Evolutionary conservation across 2,113 vertebrate species (phyloP).

Genomic region (Chrysochloris asiatica): DNA sequence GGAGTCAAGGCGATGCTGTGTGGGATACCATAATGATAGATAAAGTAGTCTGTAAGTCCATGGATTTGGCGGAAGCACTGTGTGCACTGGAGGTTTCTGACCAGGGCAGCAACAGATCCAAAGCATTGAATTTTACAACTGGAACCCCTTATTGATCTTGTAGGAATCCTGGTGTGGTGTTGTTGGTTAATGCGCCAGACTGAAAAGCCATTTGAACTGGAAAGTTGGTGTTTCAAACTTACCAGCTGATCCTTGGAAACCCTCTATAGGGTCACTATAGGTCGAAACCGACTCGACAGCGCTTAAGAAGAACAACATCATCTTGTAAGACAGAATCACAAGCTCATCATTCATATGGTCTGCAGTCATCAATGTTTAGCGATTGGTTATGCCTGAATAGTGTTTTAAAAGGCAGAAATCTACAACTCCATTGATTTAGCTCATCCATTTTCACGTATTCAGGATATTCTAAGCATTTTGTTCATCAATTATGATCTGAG

Average conservation of each 20-base stretch:
- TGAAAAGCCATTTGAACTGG: too few relatives aligned
- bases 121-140: neutral
- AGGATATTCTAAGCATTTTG: neutral
- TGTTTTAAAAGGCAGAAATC: neutral
- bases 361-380: neutral
- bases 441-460: neutral
- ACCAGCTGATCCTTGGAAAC: too few relatives aligned
- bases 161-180: too few relatives aligned
- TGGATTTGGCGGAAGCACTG: too few relatives aligned
- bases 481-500: neutral
- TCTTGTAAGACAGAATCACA: neutral
- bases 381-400: neutral
- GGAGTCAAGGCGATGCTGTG: too few relatives aligned
- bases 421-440: neutral
- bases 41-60: too few relatives aligned
- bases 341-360: neutral
- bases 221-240: too few relatives aligned
- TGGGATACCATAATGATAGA: too few relatives aligned
- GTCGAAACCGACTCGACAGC: too few relatives aligned
- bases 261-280: too few relatives aligned
- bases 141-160: neutral
- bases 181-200: too few relatives aligned
- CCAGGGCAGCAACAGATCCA: neutral
- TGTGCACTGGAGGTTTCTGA: neutral
- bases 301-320: too few relatives aligned